Conservation (phyloP, 2,888 invertebrate genomes). For the Caenorhabditis sp. region DNA sequence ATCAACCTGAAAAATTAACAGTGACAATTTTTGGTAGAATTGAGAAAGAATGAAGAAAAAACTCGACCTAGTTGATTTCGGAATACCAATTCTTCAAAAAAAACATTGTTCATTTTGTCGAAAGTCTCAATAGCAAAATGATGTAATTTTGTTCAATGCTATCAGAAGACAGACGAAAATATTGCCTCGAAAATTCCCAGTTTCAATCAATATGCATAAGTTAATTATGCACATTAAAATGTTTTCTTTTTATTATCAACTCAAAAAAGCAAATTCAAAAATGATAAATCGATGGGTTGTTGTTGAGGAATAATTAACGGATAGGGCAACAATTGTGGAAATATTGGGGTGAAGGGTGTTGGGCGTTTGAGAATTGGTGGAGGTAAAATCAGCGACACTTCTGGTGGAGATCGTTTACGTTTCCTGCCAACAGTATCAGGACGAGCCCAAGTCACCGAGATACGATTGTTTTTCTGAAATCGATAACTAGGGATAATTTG, state of each 20-base stretch:
- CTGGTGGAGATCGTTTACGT: conserved; percentile 10
- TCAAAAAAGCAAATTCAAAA: conserved; percentile 2
- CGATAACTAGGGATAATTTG: neutral
- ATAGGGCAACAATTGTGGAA: neutral
- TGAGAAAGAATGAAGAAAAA: too few species aligned
- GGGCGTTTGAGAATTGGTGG: neutral
- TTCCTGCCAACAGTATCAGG: conserved; percentile 28
- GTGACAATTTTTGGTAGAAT: too few species aligned
- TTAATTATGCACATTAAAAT: too few species aligned
- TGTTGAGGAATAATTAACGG: conserved; percentile 1
- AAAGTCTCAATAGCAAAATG: conserved; percentile 32
- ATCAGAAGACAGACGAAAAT: conserved; percentile 23
- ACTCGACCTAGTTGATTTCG: conserved; percentile 95
- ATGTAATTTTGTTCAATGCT: conserved; percentile 31
- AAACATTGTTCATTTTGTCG: conserved; percentile 94
- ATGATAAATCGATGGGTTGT: neutral
- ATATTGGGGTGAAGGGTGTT: neutral
- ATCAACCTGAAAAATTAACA: too few species aligned
- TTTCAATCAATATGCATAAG: too few species aligned
- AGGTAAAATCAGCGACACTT: neutral
- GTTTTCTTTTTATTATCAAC: too few species aligned
- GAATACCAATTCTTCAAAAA: conserved; percentile 87
- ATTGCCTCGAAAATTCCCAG: too few species aligned
- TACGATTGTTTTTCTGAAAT: conserved; percentile 23
- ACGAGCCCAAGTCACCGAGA: conserved; percentile 36